phyloP scores from a whole-genome alignment of 2,113 vertebrate species.

The Eulemur macaco region DNA sequence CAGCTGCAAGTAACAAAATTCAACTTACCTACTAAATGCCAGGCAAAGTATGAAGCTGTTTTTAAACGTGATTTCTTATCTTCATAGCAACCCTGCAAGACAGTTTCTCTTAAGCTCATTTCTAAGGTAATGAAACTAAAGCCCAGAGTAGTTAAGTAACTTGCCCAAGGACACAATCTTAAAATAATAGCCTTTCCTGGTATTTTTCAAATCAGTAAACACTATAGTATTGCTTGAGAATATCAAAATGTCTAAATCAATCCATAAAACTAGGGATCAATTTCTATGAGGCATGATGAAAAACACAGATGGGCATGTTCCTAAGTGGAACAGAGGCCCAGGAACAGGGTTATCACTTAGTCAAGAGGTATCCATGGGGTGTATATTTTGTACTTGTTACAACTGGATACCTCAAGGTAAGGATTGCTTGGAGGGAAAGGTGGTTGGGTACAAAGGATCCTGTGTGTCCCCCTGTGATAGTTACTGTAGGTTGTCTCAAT shows the following conservation, averaged over 20 bases:
- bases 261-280: slow-evolving; percentile 16
- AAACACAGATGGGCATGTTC: slow-evolving; percentile 1
- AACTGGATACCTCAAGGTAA: background rate
- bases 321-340: background rate
- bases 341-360: background rate
- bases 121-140: background rate
- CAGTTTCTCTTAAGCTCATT: background rate
- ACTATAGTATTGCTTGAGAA: slow-evolving; percentile 12
- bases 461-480: background rate
- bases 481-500: background rate
- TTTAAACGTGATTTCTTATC: slow-evolving; percentile 37
- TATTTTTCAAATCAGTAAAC: slow-evolving; percentile 21
- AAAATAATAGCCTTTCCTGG: slow-evolving; percentile 39
- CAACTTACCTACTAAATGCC: background rate
- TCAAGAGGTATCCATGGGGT: background rate
- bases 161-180: background rate
- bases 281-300: background rate
- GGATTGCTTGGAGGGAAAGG: background rate
- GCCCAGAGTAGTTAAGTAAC: background rate
- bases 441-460: background rate
- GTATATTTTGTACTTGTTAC: background rate
- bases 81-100: background rate
- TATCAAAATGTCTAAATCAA: slow-evolving; percentile 15
- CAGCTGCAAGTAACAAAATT: slow-evolving; percentile 5
- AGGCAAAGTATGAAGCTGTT: background rate